Percentiles rank a stretch among this genome's conserved stretches.
Conservation (phyloP, 2,113 vertebrate genomes). For the Okapia johnstoni region DNA sequence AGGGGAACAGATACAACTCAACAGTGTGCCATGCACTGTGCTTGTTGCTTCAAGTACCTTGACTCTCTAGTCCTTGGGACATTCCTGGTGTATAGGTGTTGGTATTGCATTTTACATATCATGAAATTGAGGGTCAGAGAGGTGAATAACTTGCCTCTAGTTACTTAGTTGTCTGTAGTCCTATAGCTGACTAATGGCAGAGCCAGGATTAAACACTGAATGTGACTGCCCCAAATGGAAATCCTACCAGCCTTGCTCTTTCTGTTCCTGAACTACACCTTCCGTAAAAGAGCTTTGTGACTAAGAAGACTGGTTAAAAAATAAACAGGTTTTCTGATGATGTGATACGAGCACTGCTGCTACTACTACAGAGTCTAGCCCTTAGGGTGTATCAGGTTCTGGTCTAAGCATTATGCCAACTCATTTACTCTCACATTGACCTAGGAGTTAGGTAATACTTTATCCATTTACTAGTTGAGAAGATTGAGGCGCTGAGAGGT, state of each 20-base stretch:
- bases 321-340: not conserved
- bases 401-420: not conserved
- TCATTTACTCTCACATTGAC: not conserved
- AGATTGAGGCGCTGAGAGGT: not conserved
- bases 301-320: not conserved
- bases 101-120: not conserved
- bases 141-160: not conserved
- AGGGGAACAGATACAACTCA: not conserved
- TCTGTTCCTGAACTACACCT: not conserved
- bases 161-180: not conserved
- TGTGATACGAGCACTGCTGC: not conserved
- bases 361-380: not conserved
- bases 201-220: not conserved
- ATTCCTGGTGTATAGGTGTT: not conserved
- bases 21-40: not conserved
- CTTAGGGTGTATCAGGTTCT: not conserved
- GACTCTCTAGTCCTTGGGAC: not conserved
- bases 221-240: not conserved
- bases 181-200: not conserved
- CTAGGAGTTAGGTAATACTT: not conserved
- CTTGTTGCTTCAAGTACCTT: not conserved
- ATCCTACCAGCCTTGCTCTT: not conserved
- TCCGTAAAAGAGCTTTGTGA: not conserved
- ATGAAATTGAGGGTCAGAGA: not conserved
- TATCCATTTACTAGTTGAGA: not conserved